Base-by-base conservation (phyloP, 2,113 vertebrate species). In the Saguinus midas region DNA sequence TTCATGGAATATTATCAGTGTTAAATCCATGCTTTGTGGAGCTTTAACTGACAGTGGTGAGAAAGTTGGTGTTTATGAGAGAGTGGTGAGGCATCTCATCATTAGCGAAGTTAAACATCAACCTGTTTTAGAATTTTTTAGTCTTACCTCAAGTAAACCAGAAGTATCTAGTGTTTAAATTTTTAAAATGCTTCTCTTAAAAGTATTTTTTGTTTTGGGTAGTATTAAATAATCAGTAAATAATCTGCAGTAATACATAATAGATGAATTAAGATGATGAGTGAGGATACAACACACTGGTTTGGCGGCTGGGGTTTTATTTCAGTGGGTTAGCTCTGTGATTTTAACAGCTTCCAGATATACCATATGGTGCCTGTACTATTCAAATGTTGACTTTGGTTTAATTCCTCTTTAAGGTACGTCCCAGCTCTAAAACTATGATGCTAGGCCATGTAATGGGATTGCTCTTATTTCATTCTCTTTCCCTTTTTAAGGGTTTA, bases 151-250 rank as follows among this genome's bases (percentile, higher is more conserved):
- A 95, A 81, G 43, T 70, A 73, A 92, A 72, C 48, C 61, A 91
- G 27, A 40, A 52, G 35, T 95, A 37, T 85, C 55, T 81, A 92
- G 21, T 96, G 76, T 81, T 96, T 72, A 97, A 95, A 96, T 50
- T 12, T 95, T 94, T 64, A n/a, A 35, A 94, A 50, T 93, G 17
- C 72, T 88, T 68, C 25, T 43, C 32, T 91, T 75, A 27, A 83
- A 94, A 93, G 50, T 80, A 86, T 64, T 90, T 88, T 50, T 93
- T 78, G 55, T 85, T 92, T 93, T 93, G 35, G 37, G 13, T 80
- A 83, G 23, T 90, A 78, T 35, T 94, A 92, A 94, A 90, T 64
- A 52, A 37, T 79, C 55, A 91, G 50, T 75, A 86, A 43, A 12
- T 93, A 90, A 79, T 83, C 78, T 94, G 37, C n/a, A 92, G 8